These are phyloP conservation scores for Ectemnius continuus DNA, from an alignment of 2,888 invertebrate species.

Conservation along the genomic window DNA sequence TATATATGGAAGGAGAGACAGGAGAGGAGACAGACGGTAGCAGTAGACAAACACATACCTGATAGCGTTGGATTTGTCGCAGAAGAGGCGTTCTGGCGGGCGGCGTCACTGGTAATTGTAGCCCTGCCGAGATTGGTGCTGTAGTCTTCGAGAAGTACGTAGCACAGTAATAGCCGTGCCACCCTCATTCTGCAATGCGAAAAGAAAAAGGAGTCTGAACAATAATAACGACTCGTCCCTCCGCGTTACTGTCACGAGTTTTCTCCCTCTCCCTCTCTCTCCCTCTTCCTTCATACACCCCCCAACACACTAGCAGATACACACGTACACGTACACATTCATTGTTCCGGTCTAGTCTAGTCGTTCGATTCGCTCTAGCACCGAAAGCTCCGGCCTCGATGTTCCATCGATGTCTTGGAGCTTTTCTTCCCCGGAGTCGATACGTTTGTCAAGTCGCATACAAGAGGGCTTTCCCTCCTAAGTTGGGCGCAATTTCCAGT, in stretches of 20 bases:
- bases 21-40: background rate
- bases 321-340: background rate
- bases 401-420: background rate
- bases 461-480: conserved; percentile 18
- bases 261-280: background rate
- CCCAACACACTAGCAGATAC: too few species aligned
- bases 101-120: conserved; percentile 71
- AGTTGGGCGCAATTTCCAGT: conserved; percentile 51
- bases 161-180: conserved; percentile 76
- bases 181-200: conserved; percentile 73
- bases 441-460: conserved; percentile 51
- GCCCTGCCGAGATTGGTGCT: conserved; percentile 69
- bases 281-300: too few species aligned
- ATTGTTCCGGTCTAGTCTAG: background rate
- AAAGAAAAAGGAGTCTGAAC: conserved; percentile 53
- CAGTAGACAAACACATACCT: conserved; percentile 43
- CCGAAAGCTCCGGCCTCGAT: background rate
- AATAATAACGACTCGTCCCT: conserved; percentile 50
- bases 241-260: background rate
- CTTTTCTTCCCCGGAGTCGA: conserved; percentile 41
- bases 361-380: conserved; percentile 16
- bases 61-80: conserved; percentile 60
- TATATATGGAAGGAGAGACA: background rate
- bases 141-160: conserved; percentile 74
- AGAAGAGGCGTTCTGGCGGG: conserved; percentile 67